A percentile compares a stretch with the other conserved stretches of the same genome.
Conservation (phyloP, 2,888 invertebrate genomes). For the Drosophila diplacantha region DNA sequence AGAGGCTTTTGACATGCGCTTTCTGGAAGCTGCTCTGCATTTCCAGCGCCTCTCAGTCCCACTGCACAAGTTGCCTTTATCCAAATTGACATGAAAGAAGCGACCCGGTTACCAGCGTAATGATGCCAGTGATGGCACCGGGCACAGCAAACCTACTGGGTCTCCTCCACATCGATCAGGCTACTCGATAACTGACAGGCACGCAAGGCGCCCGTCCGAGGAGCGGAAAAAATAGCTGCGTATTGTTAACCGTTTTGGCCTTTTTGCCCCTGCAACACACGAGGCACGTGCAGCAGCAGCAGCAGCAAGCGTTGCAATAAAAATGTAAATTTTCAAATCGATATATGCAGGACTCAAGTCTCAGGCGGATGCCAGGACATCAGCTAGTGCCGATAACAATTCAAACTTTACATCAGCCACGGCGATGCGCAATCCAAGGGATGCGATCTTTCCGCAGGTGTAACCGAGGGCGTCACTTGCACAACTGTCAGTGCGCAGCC, state of each 20-base stretch:
- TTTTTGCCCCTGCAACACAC: conserved; percentile 1
- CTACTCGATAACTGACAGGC: conserved; percentile 69
- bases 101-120: conserved; percentile 50
- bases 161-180: conserved; percentile 55
- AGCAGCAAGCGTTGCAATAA: conserved; percentile 46
- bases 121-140: conserved; percentile 26
- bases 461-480: conserved; percentile 68
- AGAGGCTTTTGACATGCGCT: conserved; percentile 53
- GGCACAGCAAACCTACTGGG: conserved; percentile 10
- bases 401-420: conserved; percentile 36
- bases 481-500: conserved; percentile 53
- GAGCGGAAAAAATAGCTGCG: conserved; percentile 20
- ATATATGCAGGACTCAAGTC: conserved; percentile 51
- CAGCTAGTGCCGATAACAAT: conserved; percentile 58
- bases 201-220: conserved; percentile 65
- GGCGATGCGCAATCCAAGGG: conserved; percentile 23
- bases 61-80: conserved; percentile 56
- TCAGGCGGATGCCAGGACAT: conserved; percentile 58
- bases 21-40: conserved; percentile 59
- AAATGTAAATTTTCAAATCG: conserved; percentile 66
- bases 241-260: conserved; percentile 1
- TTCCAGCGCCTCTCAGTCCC: conserved; percentile 16
- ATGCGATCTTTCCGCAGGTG: conserved; percentile 64
- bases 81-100: conserved; percentile 69
- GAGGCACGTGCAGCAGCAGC: conserved; percentile 54